A percentile compares a stretch with the other conserved stretches of the same genome.
phyloP scores from a whole-genome alignment of 1,140 invertebrate species.

The Magallana angulata region DNA sequence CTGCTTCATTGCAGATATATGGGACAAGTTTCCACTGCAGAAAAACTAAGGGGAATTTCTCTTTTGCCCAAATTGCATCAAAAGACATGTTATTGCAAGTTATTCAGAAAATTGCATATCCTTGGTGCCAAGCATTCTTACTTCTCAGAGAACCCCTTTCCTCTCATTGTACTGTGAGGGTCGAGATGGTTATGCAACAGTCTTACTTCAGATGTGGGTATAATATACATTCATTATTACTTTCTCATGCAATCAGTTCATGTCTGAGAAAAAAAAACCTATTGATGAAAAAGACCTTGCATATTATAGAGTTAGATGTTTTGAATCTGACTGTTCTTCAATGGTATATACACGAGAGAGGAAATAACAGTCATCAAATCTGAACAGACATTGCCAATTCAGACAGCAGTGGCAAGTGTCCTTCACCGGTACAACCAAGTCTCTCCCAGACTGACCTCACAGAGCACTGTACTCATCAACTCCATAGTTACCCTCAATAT shows the following conservation, averaged over 20 bases:
- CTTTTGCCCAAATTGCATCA: conserved; percentile 37
- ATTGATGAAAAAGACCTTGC: background rate
- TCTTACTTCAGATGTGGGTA: conserved; percentile 22
- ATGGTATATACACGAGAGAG: too few relatives aligned
- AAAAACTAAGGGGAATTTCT: conserved; percentile 24
- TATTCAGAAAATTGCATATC: conserved; percentile 36
- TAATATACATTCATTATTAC: background rate
- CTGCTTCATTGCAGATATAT: conserved; percentile 21
- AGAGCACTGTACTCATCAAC: too few relatives aligned
- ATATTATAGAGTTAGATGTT: background rate
- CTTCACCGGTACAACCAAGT: too few relatives aligned
- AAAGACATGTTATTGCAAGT: conserved; percentile 31
- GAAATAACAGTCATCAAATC: too few relatives aligned
- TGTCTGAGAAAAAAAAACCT: background rate
- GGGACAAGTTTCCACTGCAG: conserved; percentile 38
- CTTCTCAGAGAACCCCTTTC: background rate
- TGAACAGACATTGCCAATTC: too few relatives aligned
- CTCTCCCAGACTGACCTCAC: too few relatives aligned
- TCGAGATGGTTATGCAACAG: background rate
- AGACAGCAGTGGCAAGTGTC: too few relatives aligned
- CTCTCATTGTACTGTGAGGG: conserved; percentile 17
- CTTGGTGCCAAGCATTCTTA: conserved; percentile 33
- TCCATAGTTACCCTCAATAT: too few relatives aligned
- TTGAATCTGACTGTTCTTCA: too few relatives aligned
- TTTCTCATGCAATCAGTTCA: conserved; percentile 2